These are phyloP conservation scores for Dufourea novaeangliae DNA, from an alignment of 1,140 invertebrate species.

Conservation along the genomic window DNA sequence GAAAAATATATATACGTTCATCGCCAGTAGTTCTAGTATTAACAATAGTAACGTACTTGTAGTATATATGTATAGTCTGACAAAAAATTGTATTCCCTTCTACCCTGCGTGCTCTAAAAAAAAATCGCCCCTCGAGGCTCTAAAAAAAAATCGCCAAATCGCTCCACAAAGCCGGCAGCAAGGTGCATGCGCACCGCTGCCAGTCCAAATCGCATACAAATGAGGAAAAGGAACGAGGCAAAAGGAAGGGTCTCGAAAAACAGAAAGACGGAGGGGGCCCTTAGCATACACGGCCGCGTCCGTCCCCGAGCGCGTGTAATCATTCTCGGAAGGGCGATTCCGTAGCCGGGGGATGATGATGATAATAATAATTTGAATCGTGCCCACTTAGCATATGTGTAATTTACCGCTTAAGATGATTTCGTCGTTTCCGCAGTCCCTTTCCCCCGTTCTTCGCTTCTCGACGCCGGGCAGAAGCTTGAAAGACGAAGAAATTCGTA, in stretches of 20 bases:
- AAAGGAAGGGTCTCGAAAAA: constrained; percentile 13
- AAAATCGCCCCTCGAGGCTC: neutral
- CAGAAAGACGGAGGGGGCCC: constrained; percentile 65
- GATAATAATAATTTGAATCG: constrained; percentile 79
- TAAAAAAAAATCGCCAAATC: neutral
- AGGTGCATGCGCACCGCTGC: constrained; percentile 57
- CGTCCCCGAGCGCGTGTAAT: constrained; percentile 64
- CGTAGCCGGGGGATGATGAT: constrained; percentile 64
- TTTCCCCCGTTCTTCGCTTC: constrained; percentile 19
- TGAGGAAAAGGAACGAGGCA: constrained; percentile 65
- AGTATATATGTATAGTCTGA: too few relatives aligned
- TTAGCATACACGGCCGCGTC: constrained; percentile 12
- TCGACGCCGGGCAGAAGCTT: constrained; percentile 13
- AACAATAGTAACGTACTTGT: too few relatives aligned
- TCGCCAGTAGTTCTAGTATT: too few relatives aligned
- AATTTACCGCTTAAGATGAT: constrained; percentile 76
- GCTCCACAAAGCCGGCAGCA: neutral
- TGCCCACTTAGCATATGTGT: constrained; percentile 76
- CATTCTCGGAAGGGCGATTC: constrained; percentile 74
- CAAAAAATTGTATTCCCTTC: too few relatives aligned
- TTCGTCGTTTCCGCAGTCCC: constrained; percentile 52
- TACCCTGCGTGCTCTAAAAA: neutral
- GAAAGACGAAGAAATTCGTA: constrained; percentile 54
- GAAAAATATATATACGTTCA: too few relatives aligned
- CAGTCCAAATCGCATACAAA: constrained; percentile 75